These are phyloP conservation scores for Bradypodion ventrale DNA, from an alignment of 2,797 vertebrate species.

Conservation along the genomic window DNA sequence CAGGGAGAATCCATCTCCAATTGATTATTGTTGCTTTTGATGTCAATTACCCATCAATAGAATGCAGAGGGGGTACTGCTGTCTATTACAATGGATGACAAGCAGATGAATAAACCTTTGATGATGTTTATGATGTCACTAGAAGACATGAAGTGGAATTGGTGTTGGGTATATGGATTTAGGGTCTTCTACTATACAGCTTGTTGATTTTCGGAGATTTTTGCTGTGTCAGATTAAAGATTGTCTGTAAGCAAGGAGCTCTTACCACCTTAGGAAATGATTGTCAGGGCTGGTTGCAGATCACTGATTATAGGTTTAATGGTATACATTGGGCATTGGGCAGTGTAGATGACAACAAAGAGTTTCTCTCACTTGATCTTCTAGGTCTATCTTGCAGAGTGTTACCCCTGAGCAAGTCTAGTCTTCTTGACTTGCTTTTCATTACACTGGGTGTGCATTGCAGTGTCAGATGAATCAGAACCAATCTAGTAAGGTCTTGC, in stretches of 20 bases:
- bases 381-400: not conserved
- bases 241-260: not conserved
- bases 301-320: not conserved
- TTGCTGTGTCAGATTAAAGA: not conserved
- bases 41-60: too few relatives aligned
- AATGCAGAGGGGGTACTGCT: not conserved
- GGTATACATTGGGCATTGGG: not conserved
- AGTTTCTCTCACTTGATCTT: not conserved
- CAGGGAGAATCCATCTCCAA: not conserved
- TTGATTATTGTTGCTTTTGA: too few relatives aligned
- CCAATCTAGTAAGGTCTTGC: not conserved
- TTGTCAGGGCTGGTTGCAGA: not conserved
- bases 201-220: too few relatives aligned
- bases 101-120: not conserved
- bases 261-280: not conserved
- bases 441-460: not conserved
- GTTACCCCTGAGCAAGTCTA: too few relatives aligned
- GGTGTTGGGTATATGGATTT: not conserved
- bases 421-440: not conserved
- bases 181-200: not conserved
- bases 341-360: not conserved
- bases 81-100: not conserved
- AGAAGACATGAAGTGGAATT: not conserved
- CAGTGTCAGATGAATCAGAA: not conserved
- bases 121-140: not conserved